Conservation (phyloP, 2,888 invertebrate species). For the Glomeris marginata region DNA sequence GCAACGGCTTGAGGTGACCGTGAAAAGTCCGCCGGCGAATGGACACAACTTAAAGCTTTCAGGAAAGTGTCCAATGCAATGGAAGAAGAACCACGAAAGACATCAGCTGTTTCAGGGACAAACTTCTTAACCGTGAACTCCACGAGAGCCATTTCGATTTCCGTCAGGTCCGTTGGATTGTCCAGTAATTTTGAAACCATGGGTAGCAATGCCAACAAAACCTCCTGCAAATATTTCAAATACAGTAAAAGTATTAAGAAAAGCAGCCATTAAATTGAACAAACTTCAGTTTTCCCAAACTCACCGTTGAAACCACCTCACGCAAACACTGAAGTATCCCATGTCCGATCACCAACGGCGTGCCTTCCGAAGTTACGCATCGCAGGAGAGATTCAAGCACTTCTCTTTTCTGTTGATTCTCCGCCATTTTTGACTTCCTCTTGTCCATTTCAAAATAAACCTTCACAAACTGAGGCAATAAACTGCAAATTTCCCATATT, state of each 20-base stretch:
- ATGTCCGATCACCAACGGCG: too few relatives aligned
- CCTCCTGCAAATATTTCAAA: neutral
- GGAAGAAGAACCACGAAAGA: neutral
- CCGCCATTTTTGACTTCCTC: too few relatives aligned
- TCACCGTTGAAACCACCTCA: too few relatives aligned
- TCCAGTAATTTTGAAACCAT: neutral
- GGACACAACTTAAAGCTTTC: neutral
- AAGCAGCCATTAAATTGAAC: too few relatives aligned
- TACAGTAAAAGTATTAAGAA: neutral
- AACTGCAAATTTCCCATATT: too few relatives aligned
- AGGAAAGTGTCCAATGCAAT: neutral
- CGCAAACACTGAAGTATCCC: too few relatives aligned
- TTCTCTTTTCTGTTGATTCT: too few relatives aligned
- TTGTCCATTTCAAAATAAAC: too few relatives aligned
- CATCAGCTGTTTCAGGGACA: neutral
- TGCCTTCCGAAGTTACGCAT: too few relatives aligned
- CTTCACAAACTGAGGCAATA: too few relatives aligned
- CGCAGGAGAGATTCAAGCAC: too few relatives aligned
- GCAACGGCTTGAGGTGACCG: constrained; percentile 1
- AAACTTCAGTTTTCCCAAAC: too few relatives aligned
- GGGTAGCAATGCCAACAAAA: neutral
- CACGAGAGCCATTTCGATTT: neutral
- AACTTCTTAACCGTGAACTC: neutral
- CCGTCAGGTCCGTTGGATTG: neutral
- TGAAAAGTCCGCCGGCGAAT: neutral